phyloP scores from a whole-genome alignment of 1,140 invertebrate genomes.

The Stenopsyche tienmushanensis region DNA sequence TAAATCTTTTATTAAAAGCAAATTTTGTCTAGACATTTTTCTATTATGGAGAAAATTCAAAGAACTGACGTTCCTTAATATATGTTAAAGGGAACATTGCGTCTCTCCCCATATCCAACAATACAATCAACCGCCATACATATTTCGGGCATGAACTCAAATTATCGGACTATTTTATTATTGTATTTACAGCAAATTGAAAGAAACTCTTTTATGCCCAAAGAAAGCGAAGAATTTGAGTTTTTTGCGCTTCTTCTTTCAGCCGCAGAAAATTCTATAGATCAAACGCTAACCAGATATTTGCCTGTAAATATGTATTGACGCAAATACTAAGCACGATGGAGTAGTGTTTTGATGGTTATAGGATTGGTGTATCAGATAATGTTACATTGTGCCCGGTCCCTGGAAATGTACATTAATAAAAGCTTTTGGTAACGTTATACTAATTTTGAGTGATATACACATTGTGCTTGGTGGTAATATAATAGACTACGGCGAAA shows the following conservation, averaged over 20 bases:
- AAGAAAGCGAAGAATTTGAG: no score
- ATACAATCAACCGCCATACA: background rate
- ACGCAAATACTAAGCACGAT: background rate
- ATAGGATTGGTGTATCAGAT: background rate
- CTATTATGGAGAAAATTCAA: background rate
- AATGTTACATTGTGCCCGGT: conserved; percentile 1
- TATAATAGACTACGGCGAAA: conserved; percentile 9
- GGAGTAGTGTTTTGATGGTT: background rate
- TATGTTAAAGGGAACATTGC: no score
- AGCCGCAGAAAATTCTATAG: background rate
- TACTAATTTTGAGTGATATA: background rate
- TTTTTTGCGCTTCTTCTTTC: background rate
- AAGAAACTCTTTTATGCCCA: no score
- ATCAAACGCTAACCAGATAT: background rate
- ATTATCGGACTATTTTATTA: background rate
- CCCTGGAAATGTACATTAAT: conserved; percentile 9
- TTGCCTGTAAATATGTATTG: background rate
- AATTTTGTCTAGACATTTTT: no score
- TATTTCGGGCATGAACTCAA: background rate
- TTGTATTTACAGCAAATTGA: background rate
- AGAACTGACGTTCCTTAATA: background rate
- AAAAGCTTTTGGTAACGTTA: conserved; percentile 24
- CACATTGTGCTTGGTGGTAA: conserved; percentile 16
- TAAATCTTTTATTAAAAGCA: no score
- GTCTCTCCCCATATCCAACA: no score